Conservation (phyloP, 2,797 vertebrate genomes). For the Mormyrus proboscirostris region DNA sequence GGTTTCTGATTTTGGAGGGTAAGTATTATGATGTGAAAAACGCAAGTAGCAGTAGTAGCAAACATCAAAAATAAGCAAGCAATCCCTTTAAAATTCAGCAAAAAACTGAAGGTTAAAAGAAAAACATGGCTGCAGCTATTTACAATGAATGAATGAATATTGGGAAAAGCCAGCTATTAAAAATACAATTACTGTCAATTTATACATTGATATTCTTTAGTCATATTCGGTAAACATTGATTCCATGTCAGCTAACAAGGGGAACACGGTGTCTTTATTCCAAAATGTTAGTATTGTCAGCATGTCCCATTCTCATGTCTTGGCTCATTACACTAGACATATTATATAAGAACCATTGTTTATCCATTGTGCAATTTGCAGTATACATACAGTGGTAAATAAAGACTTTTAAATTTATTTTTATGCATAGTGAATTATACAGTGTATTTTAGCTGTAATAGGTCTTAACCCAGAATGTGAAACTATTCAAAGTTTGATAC, state of each 20-base stretch:
- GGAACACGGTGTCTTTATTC: not conserved
- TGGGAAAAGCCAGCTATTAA: not conserved
- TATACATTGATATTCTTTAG: not conserved
- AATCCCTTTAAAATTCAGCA: conserved; percentile 7
- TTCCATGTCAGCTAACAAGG: not conserved
- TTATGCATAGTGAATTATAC: conserved; percentile 7
- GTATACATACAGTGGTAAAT: conserved; percentile 8
- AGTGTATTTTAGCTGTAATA: not conserved
- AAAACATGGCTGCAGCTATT: not conserved
- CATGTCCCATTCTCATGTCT: not conserved
- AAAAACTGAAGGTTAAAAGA: not conserved
- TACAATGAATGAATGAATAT: not conserved
- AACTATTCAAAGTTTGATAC: not conserved
- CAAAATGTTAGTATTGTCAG: not conserved
- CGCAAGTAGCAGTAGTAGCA: not conserved
- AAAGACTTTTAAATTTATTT: not conserved
- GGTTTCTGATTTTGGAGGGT: not conserved
- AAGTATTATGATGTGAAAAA: not conserved
- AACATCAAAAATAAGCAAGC: conserved; percentile 13
- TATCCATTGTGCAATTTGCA: not conserved
- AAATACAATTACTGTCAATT: conserved; percentile 10
- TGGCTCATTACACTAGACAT: not conserved
- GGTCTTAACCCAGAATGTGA: not conserved
- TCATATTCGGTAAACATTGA: not conserved
- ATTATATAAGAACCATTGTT: not conserved